phyloP scores from a whole-genome alignment of 2,113 vertebrate species.

The Tretioscincus oriximinensis region DNA sequence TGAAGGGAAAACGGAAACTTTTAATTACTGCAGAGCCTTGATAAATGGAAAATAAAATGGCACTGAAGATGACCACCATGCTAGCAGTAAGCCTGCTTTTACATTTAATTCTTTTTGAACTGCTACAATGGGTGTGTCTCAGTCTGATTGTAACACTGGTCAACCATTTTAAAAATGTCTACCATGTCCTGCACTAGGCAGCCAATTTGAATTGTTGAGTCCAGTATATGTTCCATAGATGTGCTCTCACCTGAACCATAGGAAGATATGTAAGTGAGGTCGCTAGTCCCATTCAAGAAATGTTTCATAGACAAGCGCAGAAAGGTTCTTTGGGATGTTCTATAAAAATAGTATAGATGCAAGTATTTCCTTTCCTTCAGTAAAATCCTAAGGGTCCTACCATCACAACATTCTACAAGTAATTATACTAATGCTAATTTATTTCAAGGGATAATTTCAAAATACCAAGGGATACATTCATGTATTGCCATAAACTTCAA shows the following conservation, averaged over 20 bases:
- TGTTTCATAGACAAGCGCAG: no score
- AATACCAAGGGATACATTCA: conserved; percentile 1
- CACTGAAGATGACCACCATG: background rate
- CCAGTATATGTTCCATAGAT: no score
- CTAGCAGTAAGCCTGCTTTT: background rate
- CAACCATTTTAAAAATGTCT: no score
- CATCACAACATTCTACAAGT: conserved; percentile 2
- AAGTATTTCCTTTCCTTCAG: conserved; percentile 4
- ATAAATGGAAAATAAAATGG: background rate
- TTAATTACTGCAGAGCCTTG: background rate
- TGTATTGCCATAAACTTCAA: conserved; percentile 37
- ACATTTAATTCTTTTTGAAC: no score
- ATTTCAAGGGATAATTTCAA: conserved; percentile 41
- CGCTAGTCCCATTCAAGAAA: no score
- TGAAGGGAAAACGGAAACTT: background rate
- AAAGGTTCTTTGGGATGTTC: background rate
- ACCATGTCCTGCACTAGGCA: no score
- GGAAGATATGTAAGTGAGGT: no score
- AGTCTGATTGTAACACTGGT: no score
- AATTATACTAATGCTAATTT: conserved; percentile 46
- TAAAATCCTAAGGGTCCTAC: conserved; percentile 17
- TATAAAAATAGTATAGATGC: conserved; percentile 10
- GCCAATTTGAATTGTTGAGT: no score
- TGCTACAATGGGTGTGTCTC: no score
- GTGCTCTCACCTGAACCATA: no score